These are phyloP conservation scores for Bostrychus sinensis DNA, from an alignment of 2,113 vertebrate genomes.

Conservation along the genomic window DNA sequence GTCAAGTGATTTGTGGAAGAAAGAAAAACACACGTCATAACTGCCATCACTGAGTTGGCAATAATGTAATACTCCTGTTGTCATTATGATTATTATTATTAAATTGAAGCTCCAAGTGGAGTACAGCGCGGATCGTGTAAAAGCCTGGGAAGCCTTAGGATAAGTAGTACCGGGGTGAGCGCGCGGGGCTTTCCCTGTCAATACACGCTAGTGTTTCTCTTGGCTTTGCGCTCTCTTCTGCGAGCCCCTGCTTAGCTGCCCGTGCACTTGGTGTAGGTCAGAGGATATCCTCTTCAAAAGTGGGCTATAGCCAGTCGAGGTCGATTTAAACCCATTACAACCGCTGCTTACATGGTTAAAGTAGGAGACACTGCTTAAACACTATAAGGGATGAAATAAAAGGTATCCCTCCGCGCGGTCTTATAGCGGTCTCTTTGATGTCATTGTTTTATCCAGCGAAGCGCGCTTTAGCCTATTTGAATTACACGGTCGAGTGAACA, in stretches of 20 bases:
- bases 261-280: constrained; percentile 34
- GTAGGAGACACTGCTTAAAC: not conserved
- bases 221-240: constrained; percentile 11
- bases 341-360: not conserved
- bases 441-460: constrained; percentile 1
- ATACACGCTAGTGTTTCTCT: constrained; percentile 46
- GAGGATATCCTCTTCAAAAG: constrained; percentile 36
- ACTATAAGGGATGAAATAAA: not conserved
- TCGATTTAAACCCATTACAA: constrained; percentile 18
- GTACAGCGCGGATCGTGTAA: constrained; percentile 3
- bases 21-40: not conserved
- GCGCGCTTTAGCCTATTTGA: not conserved
- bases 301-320: constrained; percentile 22
- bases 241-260: constrained; percentile 13
- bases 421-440: constrained; percentile 1
- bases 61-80: constrained; percentile 8
- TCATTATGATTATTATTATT: constrained; percentile 33
- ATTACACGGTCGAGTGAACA: not conserved
- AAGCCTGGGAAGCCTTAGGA: constrained; percentile 34
- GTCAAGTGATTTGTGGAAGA: not conserved
- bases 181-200: constrained; percentile 55
- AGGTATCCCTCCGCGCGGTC: not conserved
- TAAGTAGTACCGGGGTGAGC: constrained; percentile 13
- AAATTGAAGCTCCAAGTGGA: constrained; percentile 13
- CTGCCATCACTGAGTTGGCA: not conserved